These are phyloP conservation scores for Resseliella maxima DNA, from an alignment of 2,888 invertebrate genomes.

Conservation along the genomic window DNA sequence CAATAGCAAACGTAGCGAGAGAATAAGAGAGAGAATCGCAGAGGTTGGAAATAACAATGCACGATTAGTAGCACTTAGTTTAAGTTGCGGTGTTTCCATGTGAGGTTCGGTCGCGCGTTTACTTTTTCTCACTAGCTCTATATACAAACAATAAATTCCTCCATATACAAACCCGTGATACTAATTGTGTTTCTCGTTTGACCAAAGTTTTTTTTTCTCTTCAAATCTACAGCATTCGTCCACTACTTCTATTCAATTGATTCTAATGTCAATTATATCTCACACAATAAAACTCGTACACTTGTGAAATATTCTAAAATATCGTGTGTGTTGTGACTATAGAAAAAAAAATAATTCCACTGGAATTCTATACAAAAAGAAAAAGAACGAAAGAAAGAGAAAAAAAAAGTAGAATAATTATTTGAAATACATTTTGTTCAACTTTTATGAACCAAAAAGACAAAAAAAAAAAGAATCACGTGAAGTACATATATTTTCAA, in stretches of 20 bases:
- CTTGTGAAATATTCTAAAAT: background rate
- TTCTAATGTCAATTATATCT: background rate
- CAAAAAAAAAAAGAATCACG: background rate
- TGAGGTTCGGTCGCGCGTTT: conserved; percentile 10
- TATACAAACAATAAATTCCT: background rate
- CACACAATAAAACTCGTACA: background rate
- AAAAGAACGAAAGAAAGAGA: background rate
- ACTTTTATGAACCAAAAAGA: background rate
- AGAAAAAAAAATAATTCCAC: background rate
- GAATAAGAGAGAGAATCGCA: background rate
- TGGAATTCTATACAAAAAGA: background rate
- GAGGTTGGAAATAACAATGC: background rate
- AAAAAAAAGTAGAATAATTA: background rate
- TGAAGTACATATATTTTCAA: background rate
- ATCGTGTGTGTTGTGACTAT: background rate
- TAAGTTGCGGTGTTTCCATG: conserved; percentile 28
- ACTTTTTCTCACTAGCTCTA: no score
- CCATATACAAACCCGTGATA: background rate
- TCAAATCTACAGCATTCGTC: no score
- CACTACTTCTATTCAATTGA: background rate
- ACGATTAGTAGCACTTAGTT: conserved; percentile 6
- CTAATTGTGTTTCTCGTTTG: background rate
- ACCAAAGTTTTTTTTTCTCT: background rate
- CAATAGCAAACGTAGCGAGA: background rate
- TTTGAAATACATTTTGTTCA: background rate